phyloP scores from a whole-genome alignment of 2,797 vertebrate genomes.

The Ibycter americanus region DNA sequence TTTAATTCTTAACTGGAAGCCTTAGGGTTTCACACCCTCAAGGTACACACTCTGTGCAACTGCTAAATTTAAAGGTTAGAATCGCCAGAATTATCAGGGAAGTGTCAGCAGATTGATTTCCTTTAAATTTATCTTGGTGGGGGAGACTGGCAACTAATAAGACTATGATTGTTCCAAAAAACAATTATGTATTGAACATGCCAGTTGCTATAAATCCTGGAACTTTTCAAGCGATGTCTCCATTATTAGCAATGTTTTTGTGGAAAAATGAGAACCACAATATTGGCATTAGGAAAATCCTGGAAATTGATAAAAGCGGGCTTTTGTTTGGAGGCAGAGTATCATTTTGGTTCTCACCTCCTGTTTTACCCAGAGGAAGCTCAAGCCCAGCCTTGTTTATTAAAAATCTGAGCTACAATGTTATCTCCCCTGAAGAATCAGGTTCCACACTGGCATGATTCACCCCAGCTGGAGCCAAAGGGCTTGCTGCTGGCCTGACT shows the following conservation, averaged over 20 bases:
- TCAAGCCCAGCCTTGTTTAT: conserved; percentile 45
- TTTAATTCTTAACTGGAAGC: conserved; percentile 19
- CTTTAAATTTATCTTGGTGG: conserved; percentile 40
- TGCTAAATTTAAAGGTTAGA: background rate
- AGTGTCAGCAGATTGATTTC: conserved; percentile 38
- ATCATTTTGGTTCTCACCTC: conserved; percentile 28
- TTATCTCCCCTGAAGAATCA: conserved; percentile 40
- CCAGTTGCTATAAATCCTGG: conserved; percentile 59
- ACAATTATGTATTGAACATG: background rate
- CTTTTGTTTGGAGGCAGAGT: conserved; percentile 35
- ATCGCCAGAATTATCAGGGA: background rate
- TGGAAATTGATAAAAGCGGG: conserved; percentile 42
- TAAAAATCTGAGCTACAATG: background rate
- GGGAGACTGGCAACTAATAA: conserved; percentile 7
- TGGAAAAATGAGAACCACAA: conserved; percentile 51
- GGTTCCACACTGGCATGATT: conserved; percentile 29
- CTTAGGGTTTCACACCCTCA: background rate
- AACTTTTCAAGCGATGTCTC: conserved; percentile 36
- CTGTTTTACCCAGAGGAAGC: conserved; percentile 56
- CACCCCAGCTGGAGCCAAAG: background rate
- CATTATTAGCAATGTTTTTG: conserved; percentile 43
- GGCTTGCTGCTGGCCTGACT: background rate
- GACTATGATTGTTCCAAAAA: conserved; percentile 30
- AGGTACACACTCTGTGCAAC: background rate
- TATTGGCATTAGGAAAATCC: conserved; percentile 23